A percentile compares a stretch with the other conserved stretches of the same genome.
phyloP scores from a whole-genome alignment of 2,113 vertebrate genomes.

The Cranoglanis bouderius region DNA sequence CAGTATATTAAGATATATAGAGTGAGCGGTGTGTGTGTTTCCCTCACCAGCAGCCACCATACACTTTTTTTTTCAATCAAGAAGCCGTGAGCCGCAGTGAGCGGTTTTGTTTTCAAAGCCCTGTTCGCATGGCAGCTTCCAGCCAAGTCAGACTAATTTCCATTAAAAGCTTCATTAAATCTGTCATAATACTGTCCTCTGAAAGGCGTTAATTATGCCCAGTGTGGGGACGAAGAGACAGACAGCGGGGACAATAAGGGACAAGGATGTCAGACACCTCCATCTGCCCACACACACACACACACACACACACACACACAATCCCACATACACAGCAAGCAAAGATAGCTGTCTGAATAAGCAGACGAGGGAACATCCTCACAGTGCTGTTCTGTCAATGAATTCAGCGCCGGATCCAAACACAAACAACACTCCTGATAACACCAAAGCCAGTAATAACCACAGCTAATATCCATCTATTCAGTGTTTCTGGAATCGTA shows the following conservation, averaged over 20 bases:
- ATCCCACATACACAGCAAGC: background rate
- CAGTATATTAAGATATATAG: conserved; percentile 18
- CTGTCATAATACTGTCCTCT: conserved; percentile 68
- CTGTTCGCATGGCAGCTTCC: conserved; percentile 34
- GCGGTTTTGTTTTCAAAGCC: background rate
- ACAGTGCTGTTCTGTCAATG: background rate
- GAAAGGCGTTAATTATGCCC: conserved; percentile 65
- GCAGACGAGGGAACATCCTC: background rate
- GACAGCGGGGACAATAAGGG: conserved; percentile 11
- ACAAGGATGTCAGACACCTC: conserved; percentile 26
- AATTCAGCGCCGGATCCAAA: background rate
- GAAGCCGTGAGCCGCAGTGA: background rate
- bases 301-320: background rate
- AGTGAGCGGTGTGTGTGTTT: background rate
- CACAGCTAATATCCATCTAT: background rate
- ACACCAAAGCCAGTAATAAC: background rate
- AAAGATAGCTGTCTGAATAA: background rate
- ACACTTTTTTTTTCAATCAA: background rate
- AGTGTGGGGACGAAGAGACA: conserved; percentile 47
- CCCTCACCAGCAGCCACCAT: background rate
- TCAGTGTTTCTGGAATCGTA: background rate
- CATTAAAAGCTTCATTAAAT: conserved; percentile 77
- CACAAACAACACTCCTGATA: conserved; percentile 13
- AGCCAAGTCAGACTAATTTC: conserved; percentile 72
- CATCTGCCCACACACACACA: conserved; percentile 6